Base-by-base conservation (phyloP, 2,797 vertebrate species). In the Petrocephalus sullivani region DNA sequence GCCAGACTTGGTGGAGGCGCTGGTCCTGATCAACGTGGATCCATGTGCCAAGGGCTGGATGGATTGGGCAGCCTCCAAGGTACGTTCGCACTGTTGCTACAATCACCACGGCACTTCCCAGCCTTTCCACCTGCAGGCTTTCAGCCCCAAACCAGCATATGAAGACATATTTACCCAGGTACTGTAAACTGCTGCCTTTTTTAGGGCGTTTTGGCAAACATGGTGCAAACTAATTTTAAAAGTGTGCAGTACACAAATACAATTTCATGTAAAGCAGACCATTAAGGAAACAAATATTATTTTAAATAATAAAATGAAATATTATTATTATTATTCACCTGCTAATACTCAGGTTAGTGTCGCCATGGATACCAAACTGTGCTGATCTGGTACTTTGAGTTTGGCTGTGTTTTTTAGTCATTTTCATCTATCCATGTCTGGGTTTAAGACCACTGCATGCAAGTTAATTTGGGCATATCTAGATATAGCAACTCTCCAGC, bases 41-140 rank as follows among this genome's bases (percentile, higher is more conserved):
- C 97, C 98, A 0, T 99, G 98, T 91, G 97, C 97, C 87, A 99
- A 98, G 90, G 98, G 98, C 89, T 99, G 98, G 98, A 96, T 99
- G 91, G 97, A 98, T 92, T 99, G 98, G 98, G 98, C 98, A 56
- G 96, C 97, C 54, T 96, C 98, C 28, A 99, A 99, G 96, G 98
- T 87, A 23, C 41, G 71, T 9, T 14, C 28, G 41, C 87, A 54
- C 10, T 54, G 28, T 3, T 37, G 28, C 28, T 82, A n/a, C 58
- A 85, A n/a, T 60, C 58, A 12, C 54, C 57, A 37, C 16, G 9
- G 56, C 56, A 54, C 23, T 28, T 33, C 8, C 2, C 58, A 49
- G 1, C 21, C n/a, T 83, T 9, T 78, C 37, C 37, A 46, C 16
- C 37, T 78, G 71, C 71, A 37, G 37, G 6, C 6, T 57, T 9